A percentile compares a stretch with the other conserved stretches of the same genome.
These are phyloP conservation scores for Scaptomyza graminum DNA, from an alignment of 1,140 invertebrate genomes.

Conservation along the genomic window DNA sequence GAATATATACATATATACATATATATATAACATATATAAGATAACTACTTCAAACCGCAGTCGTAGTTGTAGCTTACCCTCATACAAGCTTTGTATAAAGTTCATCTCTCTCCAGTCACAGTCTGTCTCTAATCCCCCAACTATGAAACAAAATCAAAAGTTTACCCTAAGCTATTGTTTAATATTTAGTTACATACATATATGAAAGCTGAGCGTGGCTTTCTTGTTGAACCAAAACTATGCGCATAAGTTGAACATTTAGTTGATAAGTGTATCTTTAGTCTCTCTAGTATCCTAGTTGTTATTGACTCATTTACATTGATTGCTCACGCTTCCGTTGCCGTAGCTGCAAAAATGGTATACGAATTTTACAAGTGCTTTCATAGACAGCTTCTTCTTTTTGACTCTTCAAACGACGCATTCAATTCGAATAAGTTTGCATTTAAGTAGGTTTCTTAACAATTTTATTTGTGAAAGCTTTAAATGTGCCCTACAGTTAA, in stretches of 20 bases:
- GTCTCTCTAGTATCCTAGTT: slow-evolving; percentile 18
- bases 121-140: neutral
- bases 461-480: slow-evolving; percentile 74
- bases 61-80: slow-evolving; percentile 50
- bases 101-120: slow-evolving; percentile 46
- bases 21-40: no score
- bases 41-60: slow-evolving; percentile 31
- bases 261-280: slow-evolving; percentile 32
- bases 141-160: slow-evolving; percentile 58
- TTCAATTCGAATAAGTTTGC: slow-evolving; percentile 31
- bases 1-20: neutral
- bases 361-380: slow-evolving; percentile 15
- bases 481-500: slow-evolving; percentile 75
- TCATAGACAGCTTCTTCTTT: slow-evolving; percentile 15
- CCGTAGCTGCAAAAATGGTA: slow-evolving; percentile 4
- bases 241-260: slow-evolving; percentile 58
- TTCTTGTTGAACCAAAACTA: slow-evolving; percentile 80
- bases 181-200: slow-evolving; percentile 46
- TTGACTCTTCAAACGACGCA: slow-evolving; percentile 21
- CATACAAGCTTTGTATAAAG: slow-evolving; percentile 70
- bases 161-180: slow-evolving; percentile 63
- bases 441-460: slow-evolving; percentile 38
- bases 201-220: slow-evolving; percentile 39
- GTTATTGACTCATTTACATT: slow-evolving; percentile 17
- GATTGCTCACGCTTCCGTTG: slow-evolving; percentile 5